A percentile compares a stretch with the other conserved stretches of the same genome.
Conservation (phyloP, 1,140 invertebrate genomes). For the Manduca sexta region DNA sequence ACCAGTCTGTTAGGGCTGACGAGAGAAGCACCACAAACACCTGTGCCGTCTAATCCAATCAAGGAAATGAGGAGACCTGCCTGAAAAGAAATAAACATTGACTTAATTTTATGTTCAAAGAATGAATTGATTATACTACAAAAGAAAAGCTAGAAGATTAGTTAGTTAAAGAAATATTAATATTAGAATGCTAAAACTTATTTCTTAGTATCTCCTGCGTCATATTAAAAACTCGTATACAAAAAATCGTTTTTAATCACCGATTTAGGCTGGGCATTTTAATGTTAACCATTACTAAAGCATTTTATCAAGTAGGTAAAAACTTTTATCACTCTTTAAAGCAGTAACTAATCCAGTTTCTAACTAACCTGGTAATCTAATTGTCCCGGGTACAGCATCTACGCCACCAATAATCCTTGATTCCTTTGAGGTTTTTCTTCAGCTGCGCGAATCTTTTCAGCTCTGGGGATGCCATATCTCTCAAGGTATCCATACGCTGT, state of each 20-base stretch:
- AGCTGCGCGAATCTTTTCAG: conserved; percentile 17
- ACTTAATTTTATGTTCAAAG: background rate
- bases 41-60: conserved; percentile 3
- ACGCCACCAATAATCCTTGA: conserved; percentile 29
- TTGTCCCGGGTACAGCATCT: conserved; percentile 22
- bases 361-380: conserved; percentile 31
- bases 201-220: too few species aligned
- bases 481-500: conserved; percentile 28
- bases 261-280: too few species aligned
- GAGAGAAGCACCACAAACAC: conserved; percentile 30
- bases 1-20: conserved; percentile 21
- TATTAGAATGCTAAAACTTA: too few species aligned
- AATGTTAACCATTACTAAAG: too few species aligned
- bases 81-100: conserved; percentile 10
- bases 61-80: conserved; percentile 32
- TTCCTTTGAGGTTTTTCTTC: conserved; percentile 13
- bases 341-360: too few species aligned
- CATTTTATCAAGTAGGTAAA: too few species aligned
- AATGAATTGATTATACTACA: background rate
- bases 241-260: too few species aligned
- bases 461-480: conserved; percentile 23
- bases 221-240: too few species aligned
- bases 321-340: too few species aligned
- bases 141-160: background rate
- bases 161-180: too few species aligned